Base-by-base conservation (phyloP, 1,140 invertebrate species). In the Piezodorus guildinii region DNA sequence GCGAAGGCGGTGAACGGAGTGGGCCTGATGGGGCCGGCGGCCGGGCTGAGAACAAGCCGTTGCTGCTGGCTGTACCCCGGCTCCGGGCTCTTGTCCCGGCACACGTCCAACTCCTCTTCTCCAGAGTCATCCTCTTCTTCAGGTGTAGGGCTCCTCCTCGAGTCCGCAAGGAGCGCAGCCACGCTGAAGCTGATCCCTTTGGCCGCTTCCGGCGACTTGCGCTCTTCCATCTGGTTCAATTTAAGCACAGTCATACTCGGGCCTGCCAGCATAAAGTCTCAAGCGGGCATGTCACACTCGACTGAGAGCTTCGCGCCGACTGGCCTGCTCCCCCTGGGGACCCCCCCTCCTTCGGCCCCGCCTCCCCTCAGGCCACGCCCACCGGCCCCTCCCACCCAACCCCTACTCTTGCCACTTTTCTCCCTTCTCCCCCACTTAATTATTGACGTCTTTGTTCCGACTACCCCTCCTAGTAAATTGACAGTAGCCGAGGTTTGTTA, bases 141-240 rank as follows among this genome's bases (percentile, higher is more conserved):
- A 21, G n/a, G 59, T 10, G 16, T 59, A 17, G 27, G 60, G 43
- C 4, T 44, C 21, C 17, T 62, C 59, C 68, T 46, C 27, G 74
- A 77, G 66, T 78, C 74, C 1, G 75, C 76, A 3, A 79, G 59
- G 3, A 80, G 70, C 0, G 77, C 74, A 0, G 76, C 78, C n/a
- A 79, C 77, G 58, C 75, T 77, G 69, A 80, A 80, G 62, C 77
- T 79, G 39, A 80, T 70, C 46, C 71, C 69, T 16, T 75, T 67
- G 8, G 64, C 54, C 27, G 75, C 59, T 66, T 63, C 43, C 69
- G 69, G 34, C 70, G 70, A 51, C 52, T 56, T 60, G 27, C 58
- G 30, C 58, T 17, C 21, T 23, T 62, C 64, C 59, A 52, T 56
- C 56, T 43, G 21, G 14, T 58, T 15, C 44, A 65, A 43, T 49